Percentiles rank a stretch among this genome's conserved stretches.
Evolutionary conservation across 2,888 invertebrate species (phyloP).

Genomic region (Dolomedes plantarius): DNA sequence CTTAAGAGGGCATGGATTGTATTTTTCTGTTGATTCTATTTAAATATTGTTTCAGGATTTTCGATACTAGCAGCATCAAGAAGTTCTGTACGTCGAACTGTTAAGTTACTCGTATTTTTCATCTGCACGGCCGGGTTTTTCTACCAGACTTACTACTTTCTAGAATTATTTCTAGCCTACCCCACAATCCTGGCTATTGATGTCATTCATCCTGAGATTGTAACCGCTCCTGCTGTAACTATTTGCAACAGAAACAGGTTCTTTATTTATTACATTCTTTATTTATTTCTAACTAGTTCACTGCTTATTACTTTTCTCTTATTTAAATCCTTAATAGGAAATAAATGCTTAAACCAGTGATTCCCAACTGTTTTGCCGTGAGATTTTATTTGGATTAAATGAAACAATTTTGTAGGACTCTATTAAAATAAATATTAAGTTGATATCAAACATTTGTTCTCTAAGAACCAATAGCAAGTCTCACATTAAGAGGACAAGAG

Average conservation of each 20-base stretch:
- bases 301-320: no score
- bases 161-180: slow-evolving; percentile 30
- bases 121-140: slow-evolving; percentile 41
- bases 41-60: slow-evolving; percentile 21
- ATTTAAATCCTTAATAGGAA: no score
- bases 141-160: slow-evolving; percentile 46
- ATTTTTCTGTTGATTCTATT: no score
- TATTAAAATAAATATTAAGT: no score
- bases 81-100: neutral
- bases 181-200: slow-evolving; percentile 45
- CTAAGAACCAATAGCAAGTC: no score
- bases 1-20: no score
- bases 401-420: no score
- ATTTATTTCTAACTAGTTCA: neutral
- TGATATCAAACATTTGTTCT: no score
- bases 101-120: slow-evolving; percentile 38
- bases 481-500: no score
- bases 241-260: slow-evolving; percentile 40
- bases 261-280: neutral
- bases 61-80: slow-evolving; percentile 26
- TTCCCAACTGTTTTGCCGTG: no score
- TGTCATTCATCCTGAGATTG: slow-evolving; percentile 1
- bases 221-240: slow-evolving; percentile 2
- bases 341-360: no score
- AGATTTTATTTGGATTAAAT: no score